A percentile compares a stretch with the other conserved stretches of the same genome.
Conservation (phyloP, 2,888 invertebrate species). For the Agrochola circellaris region DNA sequence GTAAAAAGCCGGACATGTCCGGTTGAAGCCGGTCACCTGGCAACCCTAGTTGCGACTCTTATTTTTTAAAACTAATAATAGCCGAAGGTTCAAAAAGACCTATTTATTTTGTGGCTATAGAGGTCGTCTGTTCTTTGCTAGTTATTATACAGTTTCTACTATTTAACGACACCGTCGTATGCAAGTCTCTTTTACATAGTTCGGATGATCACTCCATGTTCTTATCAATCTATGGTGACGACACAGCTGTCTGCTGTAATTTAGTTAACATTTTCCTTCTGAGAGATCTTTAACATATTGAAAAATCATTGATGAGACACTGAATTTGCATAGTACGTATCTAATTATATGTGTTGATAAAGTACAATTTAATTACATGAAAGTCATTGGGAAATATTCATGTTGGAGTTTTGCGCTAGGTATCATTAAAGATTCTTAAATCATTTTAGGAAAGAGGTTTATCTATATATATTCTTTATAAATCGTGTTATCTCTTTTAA, state of each 20-base stretch:
- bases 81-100: not conserved
- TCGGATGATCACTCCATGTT: conserved; percentile 13
- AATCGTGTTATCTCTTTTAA: not conserved
- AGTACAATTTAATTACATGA: conserved; percentile 5
- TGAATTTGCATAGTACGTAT: conserved; percentile 29
- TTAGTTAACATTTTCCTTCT: conserved; percentile 65
- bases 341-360: conserved; percentile 7
- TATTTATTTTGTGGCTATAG: not conserved
- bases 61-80: too few relatives aligned
- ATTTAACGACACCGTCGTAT: too few relatives aligned
- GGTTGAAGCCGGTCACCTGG: too few relatives aligned
- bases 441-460: not conserved
- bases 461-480: too few relatives aligned
- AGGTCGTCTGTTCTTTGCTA: not conserved
- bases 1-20: too few relatives aligned
- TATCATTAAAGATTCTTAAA: not conserved
- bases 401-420: not conserved
- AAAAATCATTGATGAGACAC: conserved; percentile 57
- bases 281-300: conserved; percentile 53
- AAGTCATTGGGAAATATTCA: not conserved
- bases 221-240: conserved; percentile 17
- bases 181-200: fast-evolving
- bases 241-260: conserved; percentile 66
- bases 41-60: too few relatives aligned
- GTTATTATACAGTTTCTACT: not conserved